Percentiles rank a stretch among this genome's conserved stretches.
Evolutionary conservation across 2,113 vertebrate genomes (phyloP).

Genomic region (Microcebus ravelobensis): DNA sequence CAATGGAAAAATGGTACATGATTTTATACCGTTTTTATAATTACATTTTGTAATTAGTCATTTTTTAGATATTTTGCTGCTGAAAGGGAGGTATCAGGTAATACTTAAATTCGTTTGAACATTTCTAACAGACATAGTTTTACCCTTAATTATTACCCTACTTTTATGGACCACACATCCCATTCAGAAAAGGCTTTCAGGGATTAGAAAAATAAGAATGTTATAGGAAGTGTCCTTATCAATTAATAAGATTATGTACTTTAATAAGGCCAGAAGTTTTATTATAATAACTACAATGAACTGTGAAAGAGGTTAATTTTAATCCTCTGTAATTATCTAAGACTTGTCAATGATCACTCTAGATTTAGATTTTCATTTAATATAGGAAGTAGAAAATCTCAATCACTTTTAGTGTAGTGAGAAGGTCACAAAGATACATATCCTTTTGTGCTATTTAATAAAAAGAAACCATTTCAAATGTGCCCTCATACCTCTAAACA

Average conservation of each 20-base stretch:
- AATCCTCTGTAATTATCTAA: neutral
- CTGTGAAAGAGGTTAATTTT: conserved; percentile 4
- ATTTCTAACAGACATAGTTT: neutral
- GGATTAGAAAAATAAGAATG: neutral
- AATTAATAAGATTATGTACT: neutral
- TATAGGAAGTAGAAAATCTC: neutral
- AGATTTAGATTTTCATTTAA: conserved; percentile 20
- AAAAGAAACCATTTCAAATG: neutral
- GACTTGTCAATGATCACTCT: neutral
- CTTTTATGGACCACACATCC: neutral
- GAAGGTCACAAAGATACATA: neutral
- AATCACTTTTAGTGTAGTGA: neutral
- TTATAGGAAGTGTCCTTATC: neutral
- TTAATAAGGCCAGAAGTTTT: neutral
- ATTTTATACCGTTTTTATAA: conserved; percentile 17
- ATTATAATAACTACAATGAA: neutral
- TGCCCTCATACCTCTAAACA: neutral
- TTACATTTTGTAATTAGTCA: neutral
- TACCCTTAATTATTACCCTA: neutral
- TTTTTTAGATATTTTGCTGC: neutral
- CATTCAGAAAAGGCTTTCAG: neutral
- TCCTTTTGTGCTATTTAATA: neutral
- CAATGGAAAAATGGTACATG: neutral
- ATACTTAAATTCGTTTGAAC: neutral
- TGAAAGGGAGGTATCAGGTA: neutral